Conservation (phyloP, 2,797 vertebrate species). For the Australoheros facetus region DNA sequence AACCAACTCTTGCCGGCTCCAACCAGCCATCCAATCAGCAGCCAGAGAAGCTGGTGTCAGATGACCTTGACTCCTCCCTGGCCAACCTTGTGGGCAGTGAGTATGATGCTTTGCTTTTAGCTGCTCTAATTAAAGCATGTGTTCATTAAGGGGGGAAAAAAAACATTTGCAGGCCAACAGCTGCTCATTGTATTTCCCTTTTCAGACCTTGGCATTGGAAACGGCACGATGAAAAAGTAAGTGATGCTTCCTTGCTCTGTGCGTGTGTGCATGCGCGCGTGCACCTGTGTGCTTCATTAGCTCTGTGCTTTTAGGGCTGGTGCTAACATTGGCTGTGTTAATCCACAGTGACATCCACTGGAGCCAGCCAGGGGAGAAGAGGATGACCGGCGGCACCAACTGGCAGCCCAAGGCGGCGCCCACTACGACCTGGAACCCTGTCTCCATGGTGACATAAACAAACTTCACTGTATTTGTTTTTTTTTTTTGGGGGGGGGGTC, state of each 20-base stretch:
- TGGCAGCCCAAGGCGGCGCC: slow-evolving; percentile 98
- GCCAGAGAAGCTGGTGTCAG: slow-evolving; percentile 94
- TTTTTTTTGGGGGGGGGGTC: background rate
- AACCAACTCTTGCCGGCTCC: slow-evolving; percentile 93
- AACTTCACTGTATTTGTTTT: background rate
- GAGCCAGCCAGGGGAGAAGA: slow-evolving; percentile 98
- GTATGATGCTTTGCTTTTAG: slow-evolving; percentile 68
- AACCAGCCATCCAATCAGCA: slow-evolving; percentile 86
- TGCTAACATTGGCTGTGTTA: slow-evolving; percentile 62
- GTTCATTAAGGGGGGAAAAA: slow-evolving; percentile 10
- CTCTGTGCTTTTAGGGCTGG: slow-evolving; percentile 30
- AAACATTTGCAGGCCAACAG: background rate
- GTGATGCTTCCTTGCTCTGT: slow-evolving; percentile 34
- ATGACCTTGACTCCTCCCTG: slow-evolving; percentile 97
- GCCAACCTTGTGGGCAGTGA: slow-evolving; percentile 99
- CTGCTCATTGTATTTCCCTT: slow-evolving; percentile 32
- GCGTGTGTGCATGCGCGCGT: background rate
- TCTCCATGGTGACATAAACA: slow-evolving; percentile 89
- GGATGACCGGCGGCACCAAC: slow-evolving; percentile 96
- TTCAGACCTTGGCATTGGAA: slow-evolving; percentile 97
- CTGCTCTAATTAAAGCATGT: slow-evolving; percentile 17
- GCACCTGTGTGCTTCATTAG: background rate
- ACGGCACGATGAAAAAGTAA: slow-evolving; percentile 98
- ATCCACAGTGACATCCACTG: slow-evolving; percentile 96
- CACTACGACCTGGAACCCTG: slow-evolving; percentile 95